These are phyloP conservation scores for Eretmocerus hayati DNA, from an alignment of 2,888 invertebrate species.

Conservation along the genomic window DNA sequence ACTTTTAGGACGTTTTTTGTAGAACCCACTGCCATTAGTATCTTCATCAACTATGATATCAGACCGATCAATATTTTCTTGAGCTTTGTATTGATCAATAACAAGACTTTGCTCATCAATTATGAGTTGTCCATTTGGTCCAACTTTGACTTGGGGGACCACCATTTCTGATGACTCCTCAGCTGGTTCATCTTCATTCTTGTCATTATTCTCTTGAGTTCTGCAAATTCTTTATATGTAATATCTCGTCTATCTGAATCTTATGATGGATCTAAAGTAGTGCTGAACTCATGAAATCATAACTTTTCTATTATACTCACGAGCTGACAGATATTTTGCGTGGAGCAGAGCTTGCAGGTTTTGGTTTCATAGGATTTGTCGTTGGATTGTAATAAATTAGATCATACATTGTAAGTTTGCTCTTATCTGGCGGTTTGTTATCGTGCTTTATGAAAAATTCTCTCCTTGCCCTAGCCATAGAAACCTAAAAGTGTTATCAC, in stretches of 20 bases:
- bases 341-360: conserved; percentile 15
- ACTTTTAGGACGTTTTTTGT: conserved; percentile 61
- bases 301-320: too few relatives aligned
- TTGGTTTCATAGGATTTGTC: conserved; percentile 61
- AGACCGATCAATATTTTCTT: conserved; percentile 59
- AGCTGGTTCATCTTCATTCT: conserved; percentile 37
- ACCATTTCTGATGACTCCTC: conserved; percentile 52
- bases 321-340: conserved; percentile 26
- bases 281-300: too few relatives aligned
- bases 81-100: conserved; percentile 64
- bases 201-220: conserved; percentile 9
- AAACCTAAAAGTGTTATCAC: too few relatives aligned
- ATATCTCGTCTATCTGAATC: too few relatives aligned
- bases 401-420: conserved; percentile 81
- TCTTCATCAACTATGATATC: conserved; percentile 61
- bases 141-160: conserved; percentile 79
- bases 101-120: conserved; percentile 80
- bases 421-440: conserved; percentile 54
- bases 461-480: conserved; percentile 51
- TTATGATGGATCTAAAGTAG: too few relatives aligned
- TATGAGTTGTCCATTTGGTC: conserved; percentile 76
- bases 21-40: conserved; percentile 55
- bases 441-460: conserved; percentile 52
- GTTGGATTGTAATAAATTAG: conserved; percentile 85
- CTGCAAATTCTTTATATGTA: background rate